Evolutionary conservation across 2,797 vertebrate genomes (phyloP).

Genomic region (Lates japonicus): DNA sequence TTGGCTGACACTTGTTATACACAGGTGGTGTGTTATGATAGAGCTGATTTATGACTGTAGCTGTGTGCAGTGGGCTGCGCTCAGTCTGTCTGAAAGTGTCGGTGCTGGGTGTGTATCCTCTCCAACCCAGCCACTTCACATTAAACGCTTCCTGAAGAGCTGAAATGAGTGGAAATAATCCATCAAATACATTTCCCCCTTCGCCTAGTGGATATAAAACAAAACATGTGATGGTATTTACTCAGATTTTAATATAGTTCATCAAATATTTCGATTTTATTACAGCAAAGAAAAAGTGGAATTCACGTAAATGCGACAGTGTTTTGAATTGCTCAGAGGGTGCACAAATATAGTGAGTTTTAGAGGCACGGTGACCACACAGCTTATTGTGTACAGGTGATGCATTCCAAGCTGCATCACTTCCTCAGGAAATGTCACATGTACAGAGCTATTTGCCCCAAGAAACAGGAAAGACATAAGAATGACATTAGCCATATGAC

Average conservation of each 20-base stretch:
- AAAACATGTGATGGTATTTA: conserved; percentile 15
- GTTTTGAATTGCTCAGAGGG: background rate
- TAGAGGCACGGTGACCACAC: background rate
- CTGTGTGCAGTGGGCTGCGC: conserved; percentile 18
- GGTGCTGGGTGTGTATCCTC: conserved; percentile 50
- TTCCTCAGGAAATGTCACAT: conserved; percentile 30
- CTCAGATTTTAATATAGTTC: background rate
- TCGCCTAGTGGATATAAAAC: conserved; percentile 30
- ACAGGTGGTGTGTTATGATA: conserved; percentile 59
- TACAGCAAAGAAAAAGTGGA: conserved; percentile 1
- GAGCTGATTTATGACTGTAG: conserved; percentile 51
- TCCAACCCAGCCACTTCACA: conserved; percentile 60
- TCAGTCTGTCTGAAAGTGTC: conserved; percentile 56
- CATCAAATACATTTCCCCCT: conserved; percentile 61
- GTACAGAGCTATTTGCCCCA: background rate
- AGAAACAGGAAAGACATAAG: background rate
- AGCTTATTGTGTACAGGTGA: background rate
- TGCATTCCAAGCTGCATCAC: background rate
- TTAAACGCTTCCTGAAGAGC: conserved; percentile 70
- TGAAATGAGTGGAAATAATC: conserved; percentile 73
- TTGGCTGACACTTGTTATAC: conserved; percentile 37
- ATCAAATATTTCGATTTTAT: conserved; percentile 7
- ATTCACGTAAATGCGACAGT: conserved; percentile 3
- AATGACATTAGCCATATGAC: background rate
- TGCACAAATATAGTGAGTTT: conserved; percentile 15